phyloP scores from a whole-genome alignment of 2,797 vertebrate species.

The Pelodytes ibericus region DNA sequence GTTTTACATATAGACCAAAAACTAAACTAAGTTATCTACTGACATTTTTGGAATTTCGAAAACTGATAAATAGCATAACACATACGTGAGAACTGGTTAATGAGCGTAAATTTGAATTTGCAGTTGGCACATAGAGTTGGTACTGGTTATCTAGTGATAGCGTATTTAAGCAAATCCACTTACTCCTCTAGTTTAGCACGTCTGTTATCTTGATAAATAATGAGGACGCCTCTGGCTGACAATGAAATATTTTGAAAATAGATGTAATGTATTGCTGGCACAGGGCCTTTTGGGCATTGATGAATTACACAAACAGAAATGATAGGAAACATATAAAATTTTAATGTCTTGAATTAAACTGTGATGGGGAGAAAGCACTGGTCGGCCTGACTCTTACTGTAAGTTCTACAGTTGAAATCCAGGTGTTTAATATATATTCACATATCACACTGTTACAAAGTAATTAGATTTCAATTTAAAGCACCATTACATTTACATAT shows the following conservation, averaged over 20 bases:
- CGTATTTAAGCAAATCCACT: constrained; percentile 86
- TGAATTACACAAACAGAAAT: constrained; percentile 90
- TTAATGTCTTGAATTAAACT: constrained; percentile 87
- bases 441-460: background rate
- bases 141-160: constrained; percentile 62
- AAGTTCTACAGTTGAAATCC: constrained; percentile 2
- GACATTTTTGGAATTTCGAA: constrained; percentile 8
- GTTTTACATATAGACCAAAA: background rate
- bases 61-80: constrained; percentile 10
- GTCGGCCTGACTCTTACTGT: constrained; percentile 23
- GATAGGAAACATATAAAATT: constrained; percentile 94
- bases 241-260: constrained; percentile 99
- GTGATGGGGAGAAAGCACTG: constrained; percentile 75
- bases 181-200: constrained; percentile 86
- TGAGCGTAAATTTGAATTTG: constrained; percentile 20
- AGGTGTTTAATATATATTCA: background rate
- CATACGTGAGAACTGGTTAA: constrained; percentile 19
- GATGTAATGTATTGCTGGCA: constrained; percentile 98
- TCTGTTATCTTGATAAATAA: constrained; percentile 99
- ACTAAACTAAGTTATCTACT: background rate
- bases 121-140: constrained; percentile 8
- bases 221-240: constrained; percentile 98
- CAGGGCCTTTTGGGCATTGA: constrained; percentile 94
- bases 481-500: too few species aligned
- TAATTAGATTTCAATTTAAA: background rate